Evolutionary conservation across 2,113 vertebrate genomes (phyloP).

Genomic region (Sebastes schlegelii): DNA sequence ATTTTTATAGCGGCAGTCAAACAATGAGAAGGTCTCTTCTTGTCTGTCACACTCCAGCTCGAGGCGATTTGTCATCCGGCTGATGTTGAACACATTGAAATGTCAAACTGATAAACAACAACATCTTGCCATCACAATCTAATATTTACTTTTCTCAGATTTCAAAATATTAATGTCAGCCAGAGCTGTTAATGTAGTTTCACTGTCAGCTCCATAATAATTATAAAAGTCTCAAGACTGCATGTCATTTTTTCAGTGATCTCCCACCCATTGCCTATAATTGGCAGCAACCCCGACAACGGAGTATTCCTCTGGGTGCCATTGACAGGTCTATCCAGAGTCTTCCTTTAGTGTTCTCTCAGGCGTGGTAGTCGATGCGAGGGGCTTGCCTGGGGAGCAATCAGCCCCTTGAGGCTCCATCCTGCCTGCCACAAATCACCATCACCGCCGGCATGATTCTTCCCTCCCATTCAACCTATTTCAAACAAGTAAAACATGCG

Average conservation of each 20-base stretch:
- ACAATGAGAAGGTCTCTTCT: conserved; percentile 10
- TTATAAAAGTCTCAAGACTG: not conserved
- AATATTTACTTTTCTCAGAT: not conserved
- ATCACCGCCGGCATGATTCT: conserved; percentile 26
- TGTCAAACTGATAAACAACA: not conserved
- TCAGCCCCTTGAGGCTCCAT: conserved; percentile 45
- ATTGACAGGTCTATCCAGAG: conserved; percentile 54
- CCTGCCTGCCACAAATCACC: conserved; percentile 45
- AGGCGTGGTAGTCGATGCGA: conserved; percentile 36
- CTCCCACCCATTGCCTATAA: conserved; percentile 17
- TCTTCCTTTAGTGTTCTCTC: conserved; percentile 46
- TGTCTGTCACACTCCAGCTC: conserved; percentile 14
- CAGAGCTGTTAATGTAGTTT: not conserved
- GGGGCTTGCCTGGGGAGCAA: conserved; percentile 47
- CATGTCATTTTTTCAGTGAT: conserved; percentile 10
- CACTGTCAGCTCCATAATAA: not conserved
- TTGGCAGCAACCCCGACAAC: not conserved
- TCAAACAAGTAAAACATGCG: conserved; percentile 43
- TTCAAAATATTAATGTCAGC: not conserved
- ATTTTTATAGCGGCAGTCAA: conserved; percentile 11
- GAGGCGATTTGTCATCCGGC: not conserved
- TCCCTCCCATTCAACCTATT: conserved; percentile 17
- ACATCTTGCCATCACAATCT: not conserved
- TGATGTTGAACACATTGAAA: conserved; percentile 18
- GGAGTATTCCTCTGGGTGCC: conserved; percentile 40